Evolutionary conservation across 2,888 invertebrate genomes (phyloP), one percentile per base, ranked within the genome.

Genomic region (Eumacrocentrus americanus): DNA sequence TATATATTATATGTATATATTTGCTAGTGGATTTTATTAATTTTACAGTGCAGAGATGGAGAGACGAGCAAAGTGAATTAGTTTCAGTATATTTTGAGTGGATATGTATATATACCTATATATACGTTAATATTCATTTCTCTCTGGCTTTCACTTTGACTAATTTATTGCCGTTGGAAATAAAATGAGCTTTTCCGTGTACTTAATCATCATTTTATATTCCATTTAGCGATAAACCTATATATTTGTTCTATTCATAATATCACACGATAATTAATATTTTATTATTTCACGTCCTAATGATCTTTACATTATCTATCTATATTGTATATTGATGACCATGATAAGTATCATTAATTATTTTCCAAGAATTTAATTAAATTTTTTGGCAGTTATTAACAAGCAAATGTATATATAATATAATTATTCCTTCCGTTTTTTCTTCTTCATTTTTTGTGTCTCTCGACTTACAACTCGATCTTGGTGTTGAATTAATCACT

Each of bases 401-500:
- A 37, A n/a, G n/a, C n/a, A n/a, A n/a, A n/a, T n/a, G n/a, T 29
- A 9, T 6, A 29, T 4, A 29, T 6, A 29, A 29, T 29, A 29
- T 29, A 29, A 29, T 29, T 29, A 29, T 29, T 29, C n/a, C n/a
- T n/a, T n/a, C 9, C 9, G 29, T 40, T 40, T 40, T 40, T 16
- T 40, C 14, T 16, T 40, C n/a, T 35, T 35, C n/a, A 4, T 4
- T 29, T 4, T 35, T 9, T 35, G 2, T 40, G 14, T 2, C 18
- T 18, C 20, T 3, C 22, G 44, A 44, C 20, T 44, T 51, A 29
- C 23, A 37, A 38, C 22, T 38, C 29, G 25, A 50, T 58, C 23
- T 50, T 22, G 18, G 35, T 35, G 20, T 46, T 46, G 42, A 52
- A 58, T 53, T 58, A 52, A 58, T 58, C 25, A 46, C 46, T 52